Percentiles rank a stretch among this genome's conserved stretches.
These are phyloP conservation scores for Lithosia quadra DNA, from an alignment of 2,888 invertebrate genomes.

Conservation along the genomic window DNA sequence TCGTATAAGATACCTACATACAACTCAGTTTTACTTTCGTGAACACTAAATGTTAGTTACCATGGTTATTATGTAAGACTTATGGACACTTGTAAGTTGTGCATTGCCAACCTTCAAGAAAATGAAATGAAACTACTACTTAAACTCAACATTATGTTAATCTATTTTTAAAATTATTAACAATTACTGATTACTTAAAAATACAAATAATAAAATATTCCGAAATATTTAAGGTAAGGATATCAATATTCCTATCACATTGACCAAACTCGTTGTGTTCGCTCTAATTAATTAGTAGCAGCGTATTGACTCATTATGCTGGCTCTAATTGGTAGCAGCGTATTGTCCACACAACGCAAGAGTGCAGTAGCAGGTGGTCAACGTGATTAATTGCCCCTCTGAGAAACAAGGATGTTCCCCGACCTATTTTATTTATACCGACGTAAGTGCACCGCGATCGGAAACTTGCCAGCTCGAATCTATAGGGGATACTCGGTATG, in stretches of 20 bases:
- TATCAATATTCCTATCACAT: neutral
- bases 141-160: no score
- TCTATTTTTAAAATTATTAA: no score
- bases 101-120: no score
- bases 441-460: constrained; percentile 62
- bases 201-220: no score
- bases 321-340: constrained; percentile 55
- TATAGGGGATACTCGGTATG: constrained; percentile 55
- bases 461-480: constrained; percentile 60
- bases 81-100: no score
- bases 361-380: constrained; percentile 76
- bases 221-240: no score
- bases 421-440: constrained; percentile 71
- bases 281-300: constrained; percentile 2
- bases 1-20: no score
- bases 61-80: no score
- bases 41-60: no score
- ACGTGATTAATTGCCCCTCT: constrained; percentile 76
- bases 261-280: constrained; percentile 8
- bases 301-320: constrained; percentile 20
- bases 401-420: constrained; percentile 64
- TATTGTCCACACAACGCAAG: constrained; percentile 63
- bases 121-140: no score
- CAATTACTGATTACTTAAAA: no score
- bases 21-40: no score